Evolutionary conservation across 2,888 invertebrate species (phyloP).

Genomic region (Acanthosepion pharaonis): DNA sequence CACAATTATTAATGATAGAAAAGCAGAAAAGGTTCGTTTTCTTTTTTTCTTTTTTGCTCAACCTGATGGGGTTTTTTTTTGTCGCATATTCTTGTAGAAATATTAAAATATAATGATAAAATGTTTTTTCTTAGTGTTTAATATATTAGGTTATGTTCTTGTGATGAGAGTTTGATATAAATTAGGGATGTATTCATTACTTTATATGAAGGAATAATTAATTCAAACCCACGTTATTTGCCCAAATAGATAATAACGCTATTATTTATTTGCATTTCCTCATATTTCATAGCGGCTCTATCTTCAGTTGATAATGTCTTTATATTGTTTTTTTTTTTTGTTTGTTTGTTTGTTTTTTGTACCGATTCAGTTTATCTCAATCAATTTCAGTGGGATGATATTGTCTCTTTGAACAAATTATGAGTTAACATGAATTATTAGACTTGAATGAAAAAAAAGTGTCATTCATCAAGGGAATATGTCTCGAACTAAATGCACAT

Average conservation of each 20-base stretch:
- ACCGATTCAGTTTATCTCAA: not conserved
- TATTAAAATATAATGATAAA: too few species aligned
- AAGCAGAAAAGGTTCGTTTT: too few species aligned
- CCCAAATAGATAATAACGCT: not conserved
- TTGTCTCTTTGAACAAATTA: not conserved
- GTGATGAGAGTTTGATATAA: not conserved
- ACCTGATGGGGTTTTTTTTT: too few species aligned
- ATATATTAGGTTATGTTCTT: not conserved
- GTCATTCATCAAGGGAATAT: not conserved
- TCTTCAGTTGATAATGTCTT: too few species aligned
- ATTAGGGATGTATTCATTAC: not conserved
- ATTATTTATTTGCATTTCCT: not conserved
- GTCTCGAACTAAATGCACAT: not conserved
- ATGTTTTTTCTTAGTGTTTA: not conserved
- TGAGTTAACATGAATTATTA: not conserved
- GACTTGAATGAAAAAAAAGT: not conserved
- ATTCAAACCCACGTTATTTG: not conserved
- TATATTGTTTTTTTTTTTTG: too few species aligned
- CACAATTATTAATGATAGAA: too few species aligned
- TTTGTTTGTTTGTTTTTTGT: too few species aligned
- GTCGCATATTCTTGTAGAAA: too few species aligned
- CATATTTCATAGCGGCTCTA: not conserved
- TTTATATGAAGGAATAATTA: not conserved
- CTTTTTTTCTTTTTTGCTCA: not conserved
- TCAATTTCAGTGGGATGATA: not conserved